Evolutionary conservation across 2,113 vertebrate species (phyloP), one percentile per base, ranked within the genome.

Genomic region (Perognathus longimembris): DNA sequence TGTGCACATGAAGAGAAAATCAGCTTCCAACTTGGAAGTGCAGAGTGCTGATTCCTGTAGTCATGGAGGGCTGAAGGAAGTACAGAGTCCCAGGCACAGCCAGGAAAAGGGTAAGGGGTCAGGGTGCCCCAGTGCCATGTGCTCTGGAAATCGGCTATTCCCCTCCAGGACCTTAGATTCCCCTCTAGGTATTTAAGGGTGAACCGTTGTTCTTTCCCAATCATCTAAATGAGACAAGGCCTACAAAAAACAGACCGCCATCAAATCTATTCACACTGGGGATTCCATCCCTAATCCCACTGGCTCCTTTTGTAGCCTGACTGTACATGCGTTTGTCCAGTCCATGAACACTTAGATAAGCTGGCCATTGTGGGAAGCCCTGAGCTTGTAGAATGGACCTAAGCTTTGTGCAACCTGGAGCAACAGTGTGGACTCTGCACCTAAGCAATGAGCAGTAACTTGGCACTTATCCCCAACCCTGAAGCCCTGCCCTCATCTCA

Each of bases 191-290:
- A 87, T 71, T 3, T 61, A 50, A 85, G 64, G 34, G 30, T 77
- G 73, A 85, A 36, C 82, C 3, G 1, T 15, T 36, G 42, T 45
- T 77, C 67, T 63, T 24, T 92, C 63, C 42, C 34, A 57, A 61
- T 36, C 63, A 32, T 78, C 86, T 89, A 92, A 82, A 83, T 63
- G 54, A 95, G 67, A 92, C 77, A 86, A 73, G 40, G 30, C 17
- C 63, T 78, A 42, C 88, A 69, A 74, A 93, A 61, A 28, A 69
- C 36, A 95, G 12, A 73, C n/a, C n/a, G n/a, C n/a, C n/a, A 75
- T 83, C 85, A 57, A 38, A 86, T 88, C 80, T 26, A 6, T 28
- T 92, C 61, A 85, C 38, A 90, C 54, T 63, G 64, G 42, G 70
- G 85, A 70, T 22, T 20, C 75, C 32, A 79, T 61, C 61, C 26